phyloP scores from a whole-genome alignment of 2,888 invertebrate species.

The Linnaemya vulpina region DNA sequence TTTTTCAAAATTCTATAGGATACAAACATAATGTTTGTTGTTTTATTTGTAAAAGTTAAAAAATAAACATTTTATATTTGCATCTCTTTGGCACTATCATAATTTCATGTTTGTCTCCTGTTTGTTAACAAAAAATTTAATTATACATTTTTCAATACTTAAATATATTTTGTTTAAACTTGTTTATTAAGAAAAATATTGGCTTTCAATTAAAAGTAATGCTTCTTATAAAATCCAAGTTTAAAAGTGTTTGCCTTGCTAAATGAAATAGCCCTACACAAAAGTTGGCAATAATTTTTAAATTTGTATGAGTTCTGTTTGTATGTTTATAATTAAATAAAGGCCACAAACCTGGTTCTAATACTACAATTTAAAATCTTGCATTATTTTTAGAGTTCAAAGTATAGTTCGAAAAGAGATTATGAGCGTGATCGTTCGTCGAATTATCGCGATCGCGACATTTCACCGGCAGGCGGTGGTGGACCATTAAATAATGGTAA shows the following conservation, averaged over 20 bases:
- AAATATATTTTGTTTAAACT: conserved; percentile 21
- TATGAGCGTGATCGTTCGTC: conserved; percentile 84
- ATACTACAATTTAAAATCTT: conserved; percentile 65
- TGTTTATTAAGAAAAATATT: conserved; percentile 26
- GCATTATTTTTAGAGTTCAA: conserved; percentile 86
- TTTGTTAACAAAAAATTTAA: conserved; percentile 2
- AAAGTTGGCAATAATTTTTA: conserved; percentile 5
- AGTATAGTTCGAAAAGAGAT: conserved; percentile 91
- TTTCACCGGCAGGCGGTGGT: conserved; percentile 80
- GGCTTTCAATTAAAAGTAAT: conserved; percentile 34
- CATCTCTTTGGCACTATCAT: conserved; percentile 62
- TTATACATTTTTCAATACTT: conserved; percentile 13
- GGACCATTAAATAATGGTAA: conserved; percentile 84
- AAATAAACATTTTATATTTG: conserved; percentile 16
- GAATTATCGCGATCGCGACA: conserved; percentile 83
- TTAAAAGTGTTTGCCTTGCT: conserved; percentile 9
- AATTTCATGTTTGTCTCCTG: conserved; percentile 55
- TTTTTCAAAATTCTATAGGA: conserved; percentile 51
- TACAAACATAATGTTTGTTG: conserved; percentile 40
- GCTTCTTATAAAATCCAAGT: conserved; percentile 32
- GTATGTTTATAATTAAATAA: background rate
- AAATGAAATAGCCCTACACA: background rate
- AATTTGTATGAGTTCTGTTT: background rate
- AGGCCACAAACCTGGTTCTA: background rate
- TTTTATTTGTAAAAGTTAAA: conserved; percentile 25